These are phyloP conservation scores for Papilio dardanus DNA, from an alignment of 1,140 invertebrate species.

Conservation along the genomic window DNA sequence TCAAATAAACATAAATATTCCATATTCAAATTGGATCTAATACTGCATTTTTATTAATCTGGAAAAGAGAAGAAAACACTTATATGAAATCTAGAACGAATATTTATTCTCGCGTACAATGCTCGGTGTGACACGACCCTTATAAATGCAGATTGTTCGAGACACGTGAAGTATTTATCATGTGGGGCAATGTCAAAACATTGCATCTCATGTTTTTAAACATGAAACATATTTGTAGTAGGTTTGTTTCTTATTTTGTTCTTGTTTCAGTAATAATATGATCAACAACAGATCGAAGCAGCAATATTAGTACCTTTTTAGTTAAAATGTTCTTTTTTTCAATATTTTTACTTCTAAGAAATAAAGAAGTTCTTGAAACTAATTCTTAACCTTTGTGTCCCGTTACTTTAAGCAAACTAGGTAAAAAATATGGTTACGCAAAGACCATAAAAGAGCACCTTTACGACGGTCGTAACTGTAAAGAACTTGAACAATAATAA, in stretches of 20 bases:
- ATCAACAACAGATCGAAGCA: background rate
- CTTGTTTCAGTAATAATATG: background rate
- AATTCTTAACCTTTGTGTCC: background rate
- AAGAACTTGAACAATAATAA: conserved; percentile 54
- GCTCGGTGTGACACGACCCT: background rate
- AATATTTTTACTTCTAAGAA: background rate
- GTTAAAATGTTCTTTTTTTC: background rate
- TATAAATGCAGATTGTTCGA: conserved; percentile 19
- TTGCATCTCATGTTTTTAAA: conserved; percentile 21
- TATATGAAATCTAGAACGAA: no score
- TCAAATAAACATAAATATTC: no score
- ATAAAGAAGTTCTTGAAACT: background rate
- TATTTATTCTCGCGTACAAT: conserved; percentile 45
- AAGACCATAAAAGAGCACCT: conserved; percentile 39
- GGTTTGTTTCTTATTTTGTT: background rate
- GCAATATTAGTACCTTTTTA: background rate
- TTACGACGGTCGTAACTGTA: conserved; percentile 30
- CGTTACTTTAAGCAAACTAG: conserved; percentile 1
- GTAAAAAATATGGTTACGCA: conserved; percentile 31
- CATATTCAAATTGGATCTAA: no score
- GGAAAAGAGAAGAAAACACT: no score
- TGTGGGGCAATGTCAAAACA: conserved; percentile 23
- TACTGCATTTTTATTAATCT: no score
- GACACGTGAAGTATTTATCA: conserved; percentile 22
- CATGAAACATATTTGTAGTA: conserved; percentile 11